Base-by-base conservation (phyloP, 2,113 vertebrate genomes). In the Poeciliopsis prolifica region DNA sequence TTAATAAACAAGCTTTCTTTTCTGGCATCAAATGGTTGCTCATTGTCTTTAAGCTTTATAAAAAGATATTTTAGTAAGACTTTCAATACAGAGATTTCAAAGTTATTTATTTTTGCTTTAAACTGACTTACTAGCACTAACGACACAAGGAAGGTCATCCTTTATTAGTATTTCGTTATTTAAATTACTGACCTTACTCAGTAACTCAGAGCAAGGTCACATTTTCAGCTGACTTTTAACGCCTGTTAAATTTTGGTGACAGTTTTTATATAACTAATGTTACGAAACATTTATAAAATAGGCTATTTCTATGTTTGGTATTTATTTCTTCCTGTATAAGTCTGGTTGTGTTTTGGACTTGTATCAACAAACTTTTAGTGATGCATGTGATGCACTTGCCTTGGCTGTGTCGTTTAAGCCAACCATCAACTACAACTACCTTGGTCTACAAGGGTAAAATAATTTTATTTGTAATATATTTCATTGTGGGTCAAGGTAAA, bases 1-100 rank as follows among this genome's bases (percentile, higher is more conserved):
- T 58, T 11, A 58, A n/a, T 58, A 24, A n/a, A 22, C 3, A 3
- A n/a, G 5, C 8, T 58, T 58, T n/a, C 51, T 24, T 3, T n/a
- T 24, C 24, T 10, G 51, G 51, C 24, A 58, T n/a, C 6, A 58
- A 19, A 68, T 62, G 54, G 72, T 65, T 73, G 80, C 75, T 82
- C 30, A 61, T 81, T 85, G 51, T 84, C 58, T 58, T 68, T 28
- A 11, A 65, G 60, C 12, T 80, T 74, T 19, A 66, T 62, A 61
- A 71, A 81, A 37, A 75, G 61, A 61, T 68, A 79, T 89, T 28
- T 51, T 61, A 72, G 79, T 54, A 54, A 19, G 22, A 54, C 22
- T 15, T 22, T 19, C 22, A 54, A 54, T 24, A 54, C 19, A 54
- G 22, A 9, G 48, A 54, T 22, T 54, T 54, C 48, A 24, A 22